Evolutionary conservation across 2,113 vertebrate genomes (phyloP).

Genomic region (Dasyornis broadbenti): DNA sequence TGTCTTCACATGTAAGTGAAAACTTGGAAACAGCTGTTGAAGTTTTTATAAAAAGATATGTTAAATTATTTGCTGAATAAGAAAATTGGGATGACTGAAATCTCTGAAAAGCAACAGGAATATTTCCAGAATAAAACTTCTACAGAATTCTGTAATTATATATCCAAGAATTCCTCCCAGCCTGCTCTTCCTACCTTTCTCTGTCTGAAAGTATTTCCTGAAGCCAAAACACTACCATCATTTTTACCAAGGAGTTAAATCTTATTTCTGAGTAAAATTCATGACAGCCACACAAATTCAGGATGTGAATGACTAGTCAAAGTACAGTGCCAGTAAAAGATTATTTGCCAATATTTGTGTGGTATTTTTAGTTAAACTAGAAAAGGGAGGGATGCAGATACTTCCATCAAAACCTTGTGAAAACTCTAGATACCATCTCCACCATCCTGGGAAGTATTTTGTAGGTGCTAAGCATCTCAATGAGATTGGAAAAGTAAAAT

Average conservation of each 20-base stretch:
- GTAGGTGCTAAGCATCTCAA: background rate
- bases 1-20: conserved; percentile 17
- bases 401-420: background rate
- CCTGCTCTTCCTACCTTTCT: background rate
- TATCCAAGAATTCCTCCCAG: background rate
- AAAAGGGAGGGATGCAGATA: background rate
- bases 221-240: background rate
- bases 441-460: background rate
- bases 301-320: background rate
- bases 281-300: background rate
- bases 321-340: background rate
- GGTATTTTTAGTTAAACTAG: background rate
- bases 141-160: background rate
- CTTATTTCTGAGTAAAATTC: background rate
- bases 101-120: background rate
- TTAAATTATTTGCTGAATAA: background rate
- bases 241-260: background rate
- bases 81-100: background rate
- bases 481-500: background rate
- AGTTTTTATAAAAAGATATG: background rate
- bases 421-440: background rate
- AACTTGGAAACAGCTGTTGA: background rate
- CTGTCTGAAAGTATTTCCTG: background rate
- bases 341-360: background rate
- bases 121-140: background rate